These are phyloP conservation scores for Drosophila picticornis DNA, from an alignment of 2,888 invertebrate species.

Conservation along the genomic window DNA sequence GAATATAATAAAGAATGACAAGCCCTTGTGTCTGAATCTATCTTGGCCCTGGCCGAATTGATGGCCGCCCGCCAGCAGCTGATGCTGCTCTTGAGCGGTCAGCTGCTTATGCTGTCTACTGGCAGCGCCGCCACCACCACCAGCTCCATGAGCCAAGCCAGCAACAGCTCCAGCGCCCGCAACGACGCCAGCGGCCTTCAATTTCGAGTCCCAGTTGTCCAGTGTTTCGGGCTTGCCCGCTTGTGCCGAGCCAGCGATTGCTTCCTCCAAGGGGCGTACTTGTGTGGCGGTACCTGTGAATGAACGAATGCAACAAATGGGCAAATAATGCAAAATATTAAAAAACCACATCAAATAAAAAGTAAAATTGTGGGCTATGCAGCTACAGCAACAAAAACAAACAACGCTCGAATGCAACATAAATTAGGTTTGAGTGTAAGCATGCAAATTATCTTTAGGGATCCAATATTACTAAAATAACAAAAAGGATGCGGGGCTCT, in stretches of 20 bases:
- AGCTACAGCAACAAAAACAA: conserved; percentile 69
- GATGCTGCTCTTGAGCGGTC: conserved; percentile 53
- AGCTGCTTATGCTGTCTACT: conserved; percentile 35
- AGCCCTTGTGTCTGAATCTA: conserved; percentile 80
- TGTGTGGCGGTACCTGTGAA: conserved; percentile 84
- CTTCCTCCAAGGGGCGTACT: conserved; percentile 82
- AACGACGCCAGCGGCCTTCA: conserved; percentile 53
- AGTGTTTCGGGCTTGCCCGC: conserved; percentile 37
- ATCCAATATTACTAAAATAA: background rate
- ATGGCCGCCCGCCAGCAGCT: conserved; percentile 43
- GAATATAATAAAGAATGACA: conserved; percentile 85
- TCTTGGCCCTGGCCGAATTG: conserved; percentile 42
- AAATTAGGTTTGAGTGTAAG: conserved; percentile 21
- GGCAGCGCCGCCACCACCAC: conserved; percentile 3
- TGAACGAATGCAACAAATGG: conserved; percentile 29
- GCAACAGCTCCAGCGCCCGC: conserved; percentile 56
- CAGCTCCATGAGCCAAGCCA: conserved; percentile 31
- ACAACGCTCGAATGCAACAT: conserved; percentile 47
- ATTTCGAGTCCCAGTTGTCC: conserved; percentile 62
- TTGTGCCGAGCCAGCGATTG: conserved; percentile 51
- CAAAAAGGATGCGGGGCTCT: background rate
- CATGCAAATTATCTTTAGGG: conserved; percentile 36
- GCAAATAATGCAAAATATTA: conserved; percentile 43
- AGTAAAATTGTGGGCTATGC: conserved; percentile 14
- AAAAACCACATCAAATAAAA: background rate